These are phyloP conservation scores for Apis florea DNA, from an alignment of 1,140 invertebrate genomes.

Conservation along the genomic window DNA sequence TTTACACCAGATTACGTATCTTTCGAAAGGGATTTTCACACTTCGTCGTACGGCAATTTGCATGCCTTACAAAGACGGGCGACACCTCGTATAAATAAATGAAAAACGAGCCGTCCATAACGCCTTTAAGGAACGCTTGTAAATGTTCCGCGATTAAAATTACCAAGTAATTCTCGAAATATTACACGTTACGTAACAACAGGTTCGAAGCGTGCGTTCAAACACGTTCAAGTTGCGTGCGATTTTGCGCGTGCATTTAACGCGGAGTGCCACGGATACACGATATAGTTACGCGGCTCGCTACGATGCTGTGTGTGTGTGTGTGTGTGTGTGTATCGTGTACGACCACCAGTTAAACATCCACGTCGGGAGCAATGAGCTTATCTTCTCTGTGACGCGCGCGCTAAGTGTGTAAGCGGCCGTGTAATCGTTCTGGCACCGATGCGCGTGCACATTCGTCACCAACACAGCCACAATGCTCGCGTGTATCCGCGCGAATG, in stretches of 20 bases:
- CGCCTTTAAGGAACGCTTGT: too few species aligned
- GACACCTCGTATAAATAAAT: background rate
- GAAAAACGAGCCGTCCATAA: background rate
- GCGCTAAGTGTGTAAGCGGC: conserved; percentile 63
- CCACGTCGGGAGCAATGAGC: conserved; percentile 15
- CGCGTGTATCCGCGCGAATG: conserved; percentile 43
- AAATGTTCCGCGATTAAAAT: background rate
- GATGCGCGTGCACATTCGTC: conserved; percentile 42
- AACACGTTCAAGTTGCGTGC: conserved; percentile 14
- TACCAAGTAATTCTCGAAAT: conserved; percentile 5
- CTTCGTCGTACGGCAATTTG: too few species aligned
- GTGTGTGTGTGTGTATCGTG: background rate
- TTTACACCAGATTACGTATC: too few species aligned
- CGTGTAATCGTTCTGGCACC: conserved; percentile 68
- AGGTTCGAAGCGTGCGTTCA: background rate
- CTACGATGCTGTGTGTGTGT: too few species aligned
- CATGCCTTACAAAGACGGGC: too few species aligned
- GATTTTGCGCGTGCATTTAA: conserved; percentile 11
- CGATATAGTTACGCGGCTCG: background rate
- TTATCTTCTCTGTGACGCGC: conserved; percentile 48
- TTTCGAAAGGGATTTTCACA: background rate
- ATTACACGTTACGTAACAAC: conserved; percentile 10
- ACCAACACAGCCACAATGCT: conserved; percentile 21
- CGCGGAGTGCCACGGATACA: background rate
- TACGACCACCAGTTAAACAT: background rate